Evolutionary conservation across 2,888 invertebrate genomes (phyloP).

Genomic region (Odontocerum albicorne): DNA sequence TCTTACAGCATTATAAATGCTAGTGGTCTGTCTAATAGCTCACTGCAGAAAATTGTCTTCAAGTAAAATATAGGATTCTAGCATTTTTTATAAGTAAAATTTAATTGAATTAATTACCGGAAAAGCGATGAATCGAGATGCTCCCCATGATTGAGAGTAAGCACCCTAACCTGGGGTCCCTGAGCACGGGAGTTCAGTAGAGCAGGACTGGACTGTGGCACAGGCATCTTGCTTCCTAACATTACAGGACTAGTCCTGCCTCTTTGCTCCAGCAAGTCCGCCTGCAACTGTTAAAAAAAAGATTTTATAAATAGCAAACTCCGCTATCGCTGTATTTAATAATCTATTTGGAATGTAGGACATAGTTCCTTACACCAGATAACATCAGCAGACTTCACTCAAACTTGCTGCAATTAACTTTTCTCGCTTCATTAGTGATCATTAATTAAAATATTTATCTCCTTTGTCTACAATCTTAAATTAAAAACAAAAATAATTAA

Average conservation of each 20-base stretch:
- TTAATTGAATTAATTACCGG: too few species aligned
- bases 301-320: neutral
- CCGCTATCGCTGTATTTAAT: too few species aligned
- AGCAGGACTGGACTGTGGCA: constrained; percentile 23
- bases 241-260: constrained; percentile 30
- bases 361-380: too few species aligned
- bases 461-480: too few species aligned
- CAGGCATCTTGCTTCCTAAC: constrained; percentile 26
- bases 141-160: constrained; percentile 75
- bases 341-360: too few species aligned
- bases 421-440: too few species aligned
- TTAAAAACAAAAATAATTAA: too few species aligned
- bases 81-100: neutral
- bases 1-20: neutral
- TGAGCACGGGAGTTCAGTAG: constrained; percentile 20
- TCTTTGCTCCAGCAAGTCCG: constrained; percentile 29
- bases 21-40: neutral
- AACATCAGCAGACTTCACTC: too few species aligned
- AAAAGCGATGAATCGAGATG: constrained; percentile 76
- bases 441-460: too few species aligned
- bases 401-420: too few species aligned
- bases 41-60: neutral
- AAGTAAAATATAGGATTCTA: neutral
- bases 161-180: constrained; percentile 56
- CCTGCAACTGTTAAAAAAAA: constrained; percentile 25